phyloP scores from a whole-genome alignment of 1,140 invertebrate species.

The Megalonaias nervosa region DNA sequence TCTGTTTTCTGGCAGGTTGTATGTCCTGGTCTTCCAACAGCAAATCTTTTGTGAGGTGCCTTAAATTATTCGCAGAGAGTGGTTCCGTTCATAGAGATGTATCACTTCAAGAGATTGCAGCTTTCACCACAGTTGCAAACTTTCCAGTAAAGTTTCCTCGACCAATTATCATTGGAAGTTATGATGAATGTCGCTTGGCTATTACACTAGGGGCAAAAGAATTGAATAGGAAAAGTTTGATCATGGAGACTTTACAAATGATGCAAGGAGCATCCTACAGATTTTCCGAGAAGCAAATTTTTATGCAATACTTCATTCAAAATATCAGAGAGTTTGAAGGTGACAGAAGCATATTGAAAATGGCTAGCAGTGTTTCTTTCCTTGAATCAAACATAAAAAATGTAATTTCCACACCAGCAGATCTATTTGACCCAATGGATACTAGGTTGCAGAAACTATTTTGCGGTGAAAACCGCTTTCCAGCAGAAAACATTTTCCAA shows the following conservation, averaged over 20 bases:
- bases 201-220: background rate
- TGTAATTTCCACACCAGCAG: background rate
- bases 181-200: background rate
- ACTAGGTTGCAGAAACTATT: slow-evolving; percentile 2
- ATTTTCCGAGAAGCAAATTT: background rate
- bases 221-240: background rate
- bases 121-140: no score
- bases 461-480: slow-evolving; percentile 4
- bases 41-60: no score
- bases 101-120: no score
- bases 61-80: no score
- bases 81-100: no score
- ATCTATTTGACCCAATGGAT: slow-evolving; percentile 21
- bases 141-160: no score
- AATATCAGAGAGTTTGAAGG: background rate
- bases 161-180: no score
- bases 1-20: no score
- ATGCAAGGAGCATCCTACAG: no score
- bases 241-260: no score
- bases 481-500: background rate
- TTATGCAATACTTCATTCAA: slow-evolving; percentile 13
- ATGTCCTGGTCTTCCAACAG: no score
- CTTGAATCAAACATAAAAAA: background rate
- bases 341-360: background rate
- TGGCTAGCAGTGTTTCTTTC: slow-evolving; percentile 3